Evolutionary conservation across 2,888 invertebrate genomes (phyloP).

Genomic region (Phengaris alcon): DNA sequence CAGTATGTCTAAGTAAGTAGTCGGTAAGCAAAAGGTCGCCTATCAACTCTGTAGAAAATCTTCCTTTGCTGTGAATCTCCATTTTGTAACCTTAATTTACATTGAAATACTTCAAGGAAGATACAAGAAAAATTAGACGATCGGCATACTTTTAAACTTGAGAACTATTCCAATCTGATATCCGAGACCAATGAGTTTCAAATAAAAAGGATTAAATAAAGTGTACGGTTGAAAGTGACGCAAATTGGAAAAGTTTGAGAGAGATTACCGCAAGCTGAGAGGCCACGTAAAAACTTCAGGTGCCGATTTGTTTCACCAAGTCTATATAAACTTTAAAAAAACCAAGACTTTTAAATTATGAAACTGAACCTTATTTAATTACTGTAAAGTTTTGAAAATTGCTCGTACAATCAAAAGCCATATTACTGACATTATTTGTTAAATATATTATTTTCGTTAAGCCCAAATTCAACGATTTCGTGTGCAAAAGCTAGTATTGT

Average conservation of each 20-base stretch:
- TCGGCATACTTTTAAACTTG: constrained; percentile 18
- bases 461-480: no score
- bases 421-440: no score
- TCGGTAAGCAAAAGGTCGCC: no score
- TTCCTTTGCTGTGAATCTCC: no score
- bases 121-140: constrained; percentile 7
- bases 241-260: constrained; percentile 37
- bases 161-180: constrained; percentile 30
- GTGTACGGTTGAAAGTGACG: constrained; percentile 26
- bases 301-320: constrained; percentile 15
- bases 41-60: no score
- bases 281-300: constrained; percentile 21
- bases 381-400: no score
- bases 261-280: constrained; percentile 28
- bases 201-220: constrained; percentile 29
- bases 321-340: not conserved
- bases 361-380: no score
- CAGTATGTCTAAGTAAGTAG: no score
- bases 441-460: no score
- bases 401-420: no score
- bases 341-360: no score
- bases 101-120: not conserved
- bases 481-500: no score
- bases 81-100: constrained; percentile 7
- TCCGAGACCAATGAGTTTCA: constrained; percentile 14